Base-by-base conservation (phyloP, 2,888 invertebrate species). In the Osmoderma eremita region DNA sequence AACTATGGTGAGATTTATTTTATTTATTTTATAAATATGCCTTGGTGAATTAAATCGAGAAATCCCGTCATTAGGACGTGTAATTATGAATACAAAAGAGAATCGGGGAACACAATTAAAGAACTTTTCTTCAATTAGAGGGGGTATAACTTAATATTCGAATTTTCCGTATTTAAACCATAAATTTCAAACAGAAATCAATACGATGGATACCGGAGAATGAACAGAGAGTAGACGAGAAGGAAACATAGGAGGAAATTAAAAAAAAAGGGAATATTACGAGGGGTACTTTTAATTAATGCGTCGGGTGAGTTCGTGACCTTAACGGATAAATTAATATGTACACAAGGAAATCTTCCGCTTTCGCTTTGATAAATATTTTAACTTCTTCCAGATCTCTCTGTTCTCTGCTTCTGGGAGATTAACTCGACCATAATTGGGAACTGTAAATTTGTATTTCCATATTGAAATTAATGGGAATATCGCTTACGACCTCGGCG, bases 301-400 rank as follows among this genome's bases (percentile, higher is more conserved):
- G 1, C 17, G 20, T n/a, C 20, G n/a, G 20, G 49, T n/a, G n/a
- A n/a, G 22, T 20, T 49, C 30, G 10, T n/a, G 20, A 49, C n/a
- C 49, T 30, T 30, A 30, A 20, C 20, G 18, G 20, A n/a, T 20
- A 20, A 49, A 22, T 49, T 49, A 49, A 49, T 49, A 49, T 49
- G 49, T 49, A 49, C 49, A 49, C 10, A 22, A 30, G 30, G 30
- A 49, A 1, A 49, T 49, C n/a, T 49, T 12, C 6, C 17, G 49
- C 12, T 18, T 49, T 49, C 49, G 5, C 49, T 49, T 49, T 49
- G 49, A 49, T 49, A 49, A 49, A 49, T 49, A 49, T 49, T 49
- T 18, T 49, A 49, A 49, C 20, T 49, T 49, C 49, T 49, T 49
- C 20, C 49, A 6, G 49, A 22, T 20, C 12, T n/a, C 13, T 17